A percentile compares a stretch with the other conserved stretches of the same genome.
Evolutionary conservation across 2,888 invertebrate genomes (phyloP).

Genomic region (Drosophila emarginata): DNA sequence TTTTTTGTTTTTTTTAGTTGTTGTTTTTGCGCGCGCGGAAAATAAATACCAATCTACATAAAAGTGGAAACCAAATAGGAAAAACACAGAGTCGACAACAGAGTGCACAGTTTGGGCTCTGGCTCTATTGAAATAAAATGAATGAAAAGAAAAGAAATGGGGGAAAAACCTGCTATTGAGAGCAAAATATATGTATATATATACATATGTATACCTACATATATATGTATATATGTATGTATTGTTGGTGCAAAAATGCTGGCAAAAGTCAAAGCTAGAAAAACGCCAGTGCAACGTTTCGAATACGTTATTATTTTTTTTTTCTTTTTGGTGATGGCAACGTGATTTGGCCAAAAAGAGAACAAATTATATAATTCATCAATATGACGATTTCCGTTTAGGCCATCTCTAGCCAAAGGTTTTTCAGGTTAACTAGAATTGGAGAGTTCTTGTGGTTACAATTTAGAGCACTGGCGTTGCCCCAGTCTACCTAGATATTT

Average conservation of each 20-base stretch:
- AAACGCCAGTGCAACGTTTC: slow-evolving; percentile 6
- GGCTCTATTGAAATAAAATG: slow-evolving; percentile 44
- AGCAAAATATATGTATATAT: slow-evolving; percentile 25
- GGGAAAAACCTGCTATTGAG: slow-evolving; percentile 64
- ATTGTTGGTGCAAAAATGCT: too few species aligned
- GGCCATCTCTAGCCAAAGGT: slow-evolving; percentile 12
- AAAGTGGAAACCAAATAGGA: slow-evolving; percentile 73
- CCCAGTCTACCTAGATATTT: slow-evolving; percentile 46
- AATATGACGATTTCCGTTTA: neutral
- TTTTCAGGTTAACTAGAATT: slow-evolving; percentile 12
- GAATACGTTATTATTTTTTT: neutral
- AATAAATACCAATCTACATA: slow-evolving; percentile 77
- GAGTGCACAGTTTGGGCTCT: slow-evolving; percentile 36
- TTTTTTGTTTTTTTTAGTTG: neutral
- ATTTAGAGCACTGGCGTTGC: slow-evolving; percentile 57
- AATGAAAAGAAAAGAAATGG: slow-evolving; percentile 35
- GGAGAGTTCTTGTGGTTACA: slow-evolving; percentile 61
- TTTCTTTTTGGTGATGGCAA: neutral
- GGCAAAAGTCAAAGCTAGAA: slow-evolving; percentile 32
- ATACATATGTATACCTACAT: neutral
- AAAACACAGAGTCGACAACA: slow-evolving; percentile 53
- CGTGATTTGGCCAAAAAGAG: slow-evolving; percentile 2
- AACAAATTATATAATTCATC: neutral
- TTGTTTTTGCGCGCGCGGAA: slow-evolving; percentile 57
- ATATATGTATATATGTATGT: neutral